Evolutionary conservation across 2,797 vertebrate genomes (phyloP).

Genomic region (Gouania willdenowi): DNA sequence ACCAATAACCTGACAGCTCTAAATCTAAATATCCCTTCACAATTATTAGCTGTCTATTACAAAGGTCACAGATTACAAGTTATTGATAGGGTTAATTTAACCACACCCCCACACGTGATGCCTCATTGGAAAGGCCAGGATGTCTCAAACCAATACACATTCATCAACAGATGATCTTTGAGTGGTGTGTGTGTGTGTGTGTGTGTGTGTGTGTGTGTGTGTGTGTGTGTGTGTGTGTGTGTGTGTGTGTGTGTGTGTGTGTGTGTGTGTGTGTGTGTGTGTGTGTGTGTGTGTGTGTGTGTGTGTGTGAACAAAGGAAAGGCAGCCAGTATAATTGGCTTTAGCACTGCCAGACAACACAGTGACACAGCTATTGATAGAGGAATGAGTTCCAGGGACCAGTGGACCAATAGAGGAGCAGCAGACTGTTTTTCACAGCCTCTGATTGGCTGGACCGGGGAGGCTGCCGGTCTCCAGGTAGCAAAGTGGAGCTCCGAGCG

Average conservation of each 20-base stretch:
- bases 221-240: slow-evolving; percentile 28
- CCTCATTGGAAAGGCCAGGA: no score
- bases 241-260: slow-evolving; percentile 27
- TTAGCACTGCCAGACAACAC: slow-evolving; percentile 60
- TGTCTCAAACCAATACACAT: no score
- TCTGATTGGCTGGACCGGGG: slow-evolving; percentile 64
- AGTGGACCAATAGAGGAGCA: slow-evolving; percentile 58
- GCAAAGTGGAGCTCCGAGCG: slow-evolving; percentile 63
- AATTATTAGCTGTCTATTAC: no score
- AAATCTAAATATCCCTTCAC: no score
- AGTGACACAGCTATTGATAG: slow-evolving; percentile 66
- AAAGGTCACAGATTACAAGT: no score
- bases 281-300: slow-evolving; percentile 22
- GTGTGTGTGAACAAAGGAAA: slow-evolving; percentile 49
- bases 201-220: slow-evolving; percentile 29
- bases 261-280: slow-evolving; percentile 32
- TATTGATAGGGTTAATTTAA: no score
- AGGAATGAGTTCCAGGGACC: slow-evolving; percentile 59
- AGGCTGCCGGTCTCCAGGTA: slow-evolving; percentile 78
- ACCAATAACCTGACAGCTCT: no score
- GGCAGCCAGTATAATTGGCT: slow-evolving; percentile 64
- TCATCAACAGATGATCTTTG: no score
- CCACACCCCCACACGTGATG: no score
- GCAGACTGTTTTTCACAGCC: slow-evolving; percentile 56
- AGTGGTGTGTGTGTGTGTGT: slow-evolving; percentile 32